phyloP scores from a whole-genome alignment of 2,888 invertebrate species.

The Anorthoa munda region DNA sequence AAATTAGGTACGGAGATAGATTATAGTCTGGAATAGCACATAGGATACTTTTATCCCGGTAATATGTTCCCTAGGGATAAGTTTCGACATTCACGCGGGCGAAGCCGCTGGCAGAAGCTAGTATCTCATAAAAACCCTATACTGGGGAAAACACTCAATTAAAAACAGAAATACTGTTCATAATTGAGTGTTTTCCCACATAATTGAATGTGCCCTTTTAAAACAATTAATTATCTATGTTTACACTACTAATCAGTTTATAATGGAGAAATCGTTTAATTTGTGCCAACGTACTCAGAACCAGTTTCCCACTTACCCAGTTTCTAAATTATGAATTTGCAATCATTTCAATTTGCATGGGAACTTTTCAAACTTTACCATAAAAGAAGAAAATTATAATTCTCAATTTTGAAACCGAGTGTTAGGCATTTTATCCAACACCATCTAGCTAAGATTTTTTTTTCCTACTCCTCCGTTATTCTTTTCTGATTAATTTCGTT shows the following conservation, averaged over 20 bases:
- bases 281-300: not conserved
- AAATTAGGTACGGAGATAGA: too few species aligned
- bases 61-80: too few species aligned
- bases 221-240: slow-evolving; percentile 36
- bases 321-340: not conserved
- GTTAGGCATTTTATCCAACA: not conserved
- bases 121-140: not conserved
- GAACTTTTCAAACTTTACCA: not conserved
- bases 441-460: not conserved
- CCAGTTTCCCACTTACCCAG: not conserved
- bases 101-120: too few species aligned
- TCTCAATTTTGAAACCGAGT: not conserved
- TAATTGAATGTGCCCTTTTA: slow-evolving; percentile 3
- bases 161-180: too few species aligned
- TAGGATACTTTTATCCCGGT: too few species aligned
- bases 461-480: too few species aligned
- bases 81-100: too few species aligned
- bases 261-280: slow-evolving; percentile 8
- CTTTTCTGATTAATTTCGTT: too few species aligned
- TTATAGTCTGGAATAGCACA: too few species aligned
- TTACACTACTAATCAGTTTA: slow-evolving; percentile 21
- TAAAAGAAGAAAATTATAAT: not conserved
- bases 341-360: not conserved
- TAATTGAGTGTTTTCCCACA: too few species aligned
- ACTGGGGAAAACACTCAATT: slow-evolving; percentile 1